These are phyloP conservation scores for Callipepla californica DNA, from an alignment of 2,113 vertebrate species.

Conservation along the genomic window DNA sequence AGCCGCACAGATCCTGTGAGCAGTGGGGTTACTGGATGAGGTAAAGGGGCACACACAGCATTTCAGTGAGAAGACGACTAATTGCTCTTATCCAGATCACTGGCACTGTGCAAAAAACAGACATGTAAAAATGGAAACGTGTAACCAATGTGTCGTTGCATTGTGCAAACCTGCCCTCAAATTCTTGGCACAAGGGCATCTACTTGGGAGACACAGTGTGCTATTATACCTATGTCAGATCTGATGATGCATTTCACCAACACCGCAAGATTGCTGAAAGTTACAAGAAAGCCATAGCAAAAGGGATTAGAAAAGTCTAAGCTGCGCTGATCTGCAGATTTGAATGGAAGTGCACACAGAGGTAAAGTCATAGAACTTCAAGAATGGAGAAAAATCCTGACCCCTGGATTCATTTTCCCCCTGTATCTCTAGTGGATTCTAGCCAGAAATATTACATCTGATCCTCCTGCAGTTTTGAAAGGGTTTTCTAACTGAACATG, in stretches of 20 bases:
- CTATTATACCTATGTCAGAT: not conserved
- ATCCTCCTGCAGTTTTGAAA: constrained; percentile 35
- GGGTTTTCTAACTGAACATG: not conserved
- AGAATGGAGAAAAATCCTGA: not conserved
- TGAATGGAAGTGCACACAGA: not conserved
- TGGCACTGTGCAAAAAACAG: constrained; percentile 54
- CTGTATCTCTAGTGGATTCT: not conserved
- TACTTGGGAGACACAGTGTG: not conserved
- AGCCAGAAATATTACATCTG: constrained; percentile 22
- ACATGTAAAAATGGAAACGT: not conserved
- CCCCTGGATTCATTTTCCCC: not conserved
- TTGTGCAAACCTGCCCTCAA: not conserved
- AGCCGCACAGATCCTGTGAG: constrained; percentile 45
- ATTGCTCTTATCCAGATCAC: constrained; percentile 56
- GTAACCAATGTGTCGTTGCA: not conserved
- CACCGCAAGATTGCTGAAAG: not conserved
- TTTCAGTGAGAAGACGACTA: constrained; percentile 57
- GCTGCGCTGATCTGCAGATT: not conserved
- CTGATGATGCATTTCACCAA: not conserved
- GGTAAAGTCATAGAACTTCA: not conserved
- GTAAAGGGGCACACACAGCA: constrained; percentile 18
- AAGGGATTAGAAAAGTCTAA: not conserved
- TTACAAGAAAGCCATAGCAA: not conserved
- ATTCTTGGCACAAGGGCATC: not conserved
- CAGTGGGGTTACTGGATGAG: constrained; percentile 27